Conservation (phyloP, 2,888 invertebrate species). For the Anticlea derivata region DNA sequence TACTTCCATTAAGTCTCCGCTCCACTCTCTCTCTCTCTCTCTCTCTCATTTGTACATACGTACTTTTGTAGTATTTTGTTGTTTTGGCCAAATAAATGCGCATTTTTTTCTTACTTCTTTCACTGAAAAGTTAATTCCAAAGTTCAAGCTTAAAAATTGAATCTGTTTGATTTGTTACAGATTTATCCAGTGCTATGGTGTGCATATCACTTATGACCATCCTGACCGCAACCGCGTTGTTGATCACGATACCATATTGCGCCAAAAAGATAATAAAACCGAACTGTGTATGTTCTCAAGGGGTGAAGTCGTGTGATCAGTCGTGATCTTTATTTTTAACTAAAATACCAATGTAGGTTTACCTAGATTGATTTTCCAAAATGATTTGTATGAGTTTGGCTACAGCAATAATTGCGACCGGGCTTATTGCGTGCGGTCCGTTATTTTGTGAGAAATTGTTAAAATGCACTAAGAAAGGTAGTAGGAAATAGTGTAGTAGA, state of each 20-base stretch:
- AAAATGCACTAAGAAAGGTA: slow-evolving; percentile 44
- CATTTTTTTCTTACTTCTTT: too few species aligned
- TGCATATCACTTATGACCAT: slow-evolving; percentile 29
- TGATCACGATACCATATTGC: slow-evolving; percentile 25
- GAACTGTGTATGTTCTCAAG: slow-evolving; percentile 16
- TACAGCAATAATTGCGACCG: slow-evolving; percentile 48
- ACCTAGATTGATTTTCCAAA: slow-evolving; percentile 7
- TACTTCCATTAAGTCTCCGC: too few species aligned
- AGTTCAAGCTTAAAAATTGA: not conserved
- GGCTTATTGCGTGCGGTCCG: slow-evolving; percentile 50
- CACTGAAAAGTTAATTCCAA: not conserved
- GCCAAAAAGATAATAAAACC: slow-evolving; percentile 14
- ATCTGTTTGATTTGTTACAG: slow-evolving; percentile 42
- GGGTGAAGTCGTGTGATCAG: not conserved
- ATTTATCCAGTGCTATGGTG: slow-evolving; percentile 32
- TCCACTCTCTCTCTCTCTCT: too few species aligned
- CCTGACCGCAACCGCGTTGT: slow-evolving; percentile 20
- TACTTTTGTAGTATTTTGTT: too few species aligned
- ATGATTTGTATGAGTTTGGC: slow-evolving; percentile 57
- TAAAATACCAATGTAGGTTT: too few species aligned
- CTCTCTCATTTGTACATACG: too few species aligned
- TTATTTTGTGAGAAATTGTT: slow-evolving; percentile 49
- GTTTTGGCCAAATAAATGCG: too few species aligned
- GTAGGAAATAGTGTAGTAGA: slow-evolving; percentile 32
- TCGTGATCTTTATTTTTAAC: not conserved